Conservation (phyloP, 2,888 invertebrate genomes). For the Nasonovia ribisnigri region DNA sequence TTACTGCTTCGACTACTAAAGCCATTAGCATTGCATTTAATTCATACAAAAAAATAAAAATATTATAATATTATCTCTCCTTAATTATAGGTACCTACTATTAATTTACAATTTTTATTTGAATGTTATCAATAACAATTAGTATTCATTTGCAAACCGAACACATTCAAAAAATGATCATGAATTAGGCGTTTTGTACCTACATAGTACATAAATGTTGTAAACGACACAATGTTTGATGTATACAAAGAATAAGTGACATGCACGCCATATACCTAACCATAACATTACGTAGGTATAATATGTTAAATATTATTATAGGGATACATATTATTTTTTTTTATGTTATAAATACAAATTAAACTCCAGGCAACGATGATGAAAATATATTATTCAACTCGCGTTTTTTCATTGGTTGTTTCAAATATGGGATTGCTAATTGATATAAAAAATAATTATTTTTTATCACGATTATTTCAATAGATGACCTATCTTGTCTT, state of each 20-base stretch:
- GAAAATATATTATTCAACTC: not conserved
- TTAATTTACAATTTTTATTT: not conserved
- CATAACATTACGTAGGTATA: not conserved
- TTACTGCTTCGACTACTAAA: too few relatives aligned
- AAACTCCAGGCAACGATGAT: not conserved
- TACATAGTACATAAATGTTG: not conserved
- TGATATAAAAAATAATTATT: conserved; percentile 11
- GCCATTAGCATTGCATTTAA: too few relatives aligned
- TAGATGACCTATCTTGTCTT: not conserved
- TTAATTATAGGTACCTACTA: not conserved
- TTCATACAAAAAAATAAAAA: too few relatives aligned
- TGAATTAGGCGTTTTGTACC: not conserved
- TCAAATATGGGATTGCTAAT: not conserved
- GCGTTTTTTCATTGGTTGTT: not conserved
- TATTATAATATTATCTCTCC: not conserved
- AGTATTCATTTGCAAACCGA: not conserved
- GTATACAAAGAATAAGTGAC: not conserved
- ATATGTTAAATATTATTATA: not conserved
- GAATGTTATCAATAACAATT: not conserved
- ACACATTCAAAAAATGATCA: not conserved
- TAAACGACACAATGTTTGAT: not conserved
- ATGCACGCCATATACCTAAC: not conserved
- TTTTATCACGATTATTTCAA: conserved; percentile 13
- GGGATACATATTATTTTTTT: not conserved
- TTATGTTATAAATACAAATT: not conserved